phyloP scores from a whole-genome alignment of 2,113 vertebrate species.

The Psammodynastes pulverulentus region DNA sequence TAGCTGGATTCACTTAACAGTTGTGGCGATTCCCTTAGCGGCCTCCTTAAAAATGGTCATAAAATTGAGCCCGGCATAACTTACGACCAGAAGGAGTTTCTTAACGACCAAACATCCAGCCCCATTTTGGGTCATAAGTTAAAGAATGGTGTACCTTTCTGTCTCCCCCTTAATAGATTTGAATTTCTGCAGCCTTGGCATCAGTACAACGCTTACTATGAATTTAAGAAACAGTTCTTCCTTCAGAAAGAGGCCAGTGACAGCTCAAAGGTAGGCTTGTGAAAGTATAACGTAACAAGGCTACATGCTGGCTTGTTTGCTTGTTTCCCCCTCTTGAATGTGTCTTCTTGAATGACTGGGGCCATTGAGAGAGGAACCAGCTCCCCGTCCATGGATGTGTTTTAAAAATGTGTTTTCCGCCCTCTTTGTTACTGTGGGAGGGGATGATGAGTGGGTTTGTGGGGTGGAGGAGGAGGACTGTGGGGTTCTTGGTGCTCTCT shows the following conservation, averaged over 20 bases:
- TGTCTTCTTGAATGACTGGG: neutral
- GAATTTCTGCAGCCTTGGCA: slow-evolving; percentile 96
- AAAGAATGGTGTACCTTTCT: rapidly evolving
- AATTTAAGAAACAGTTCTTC: slow-evolving; percentile 98
- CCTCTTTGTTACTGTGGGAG: neutral
- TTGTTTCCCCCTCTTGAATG: neutral
- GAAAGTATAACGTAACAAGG: neutral
- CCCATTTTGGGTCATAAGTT: neutral
- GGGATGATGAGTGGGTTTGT: neutral
- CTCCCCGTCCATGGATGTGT: neutral
- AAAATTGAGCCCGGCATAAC: too few relatives aligned
- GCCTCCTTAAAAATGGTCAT: neutral
- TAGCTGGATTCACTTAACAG: neutral
- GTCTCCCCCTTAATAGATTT: slow-evolving; percentile 74
- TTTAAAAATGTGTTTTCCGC: neutral
- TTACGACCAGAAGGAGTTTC: neutral
- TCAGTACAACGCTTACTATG: slow-evolving; percentile 95
- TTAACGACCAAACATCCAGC: too few relatives aligned
- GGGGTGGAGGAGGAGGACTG: neutral
- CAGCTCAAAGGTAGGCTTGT: slow-evolving; percentile 59
- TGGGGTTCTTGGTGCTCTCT: neutral
- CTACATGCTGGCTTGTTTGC: neutral
- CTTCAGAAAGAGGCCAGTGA: slow-evolving; percentile 86
- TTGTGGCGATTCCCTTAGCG: too few relatives aligned
- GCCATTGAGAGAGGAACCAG: neutral